phyloP scores from a whole-genome alignment of 2,113 vertebrate species.

The Notarius quadriscutis region DNA sequence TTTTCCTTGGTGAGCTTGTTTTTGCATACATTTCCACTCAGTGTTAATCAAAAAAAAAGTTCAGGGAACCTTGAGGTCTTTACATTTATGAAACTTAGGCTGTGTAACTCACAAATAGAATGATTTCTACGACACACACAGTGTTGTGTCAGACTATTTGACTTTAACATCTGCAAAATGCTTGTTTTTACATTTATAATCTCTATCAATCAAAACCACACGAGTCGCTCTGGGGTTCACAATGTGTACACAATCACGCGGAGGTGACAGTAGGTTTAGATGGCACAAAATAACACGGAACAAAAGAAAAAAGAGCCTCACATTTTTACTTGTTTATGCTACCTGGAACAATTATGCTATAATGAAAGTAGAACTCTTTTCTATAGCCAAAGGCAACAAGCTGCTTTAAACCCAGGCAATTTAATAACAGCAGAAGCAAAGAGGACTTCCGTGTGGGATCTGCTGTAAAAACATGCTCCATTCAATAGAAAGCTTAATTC shows the following conservation, averaged over 20 bases:
- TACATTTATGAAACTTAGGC: background rate
- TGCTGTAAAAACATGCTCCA: slow-evolving; percentile 23
- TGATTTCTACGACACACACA: background rate
- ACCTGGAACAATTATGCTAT: slow-evolving; percentile 34
- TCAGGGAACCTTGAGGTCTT: background rate
- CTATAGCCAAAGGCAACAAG: slow-evolving; percentile 30
- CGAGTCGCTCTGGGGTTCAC: slow-evolving; percentile 13
- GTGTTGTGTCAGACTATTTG: slow-evolving; percentile 9
- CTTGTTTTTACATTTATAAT: slow-evolving; percentile 14
- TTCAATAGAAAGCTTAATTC: slow-evolving; percentile 43
- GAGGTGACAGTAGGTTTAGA: background rate
- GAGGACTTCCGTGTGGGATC: slow-evolving; percentile 29
- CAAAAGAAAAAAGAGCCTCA: background rate
- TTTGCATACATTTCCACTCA: slow-evolving; percentile 20
- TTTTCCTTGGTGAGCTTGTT: background rate
- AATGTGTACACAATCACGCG: slow-evolving; percentile 4
- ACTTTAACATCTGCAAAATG: background rate
- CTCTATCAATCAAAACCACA: slow-evolving; percentile 14
- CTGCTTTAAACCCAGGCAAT: slow-evolving; percentile 37
- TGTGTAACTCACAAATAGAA: background rate
- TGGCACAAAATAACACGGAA: slow-evolving; percentile 4
- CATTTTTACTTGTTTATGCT: background rate
- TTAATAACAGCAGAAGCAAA: slow-evolving; percentile 37
- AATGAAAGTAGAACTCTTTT: slow-evolving; percentile 42
- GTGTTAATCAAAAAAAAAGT: background rate